Evolutionary conservation across 92 coral and sea anemone species (phyloP), one percentile per base, ranked within the genome.

Genomic region (Diadumene lineata): DNA sequence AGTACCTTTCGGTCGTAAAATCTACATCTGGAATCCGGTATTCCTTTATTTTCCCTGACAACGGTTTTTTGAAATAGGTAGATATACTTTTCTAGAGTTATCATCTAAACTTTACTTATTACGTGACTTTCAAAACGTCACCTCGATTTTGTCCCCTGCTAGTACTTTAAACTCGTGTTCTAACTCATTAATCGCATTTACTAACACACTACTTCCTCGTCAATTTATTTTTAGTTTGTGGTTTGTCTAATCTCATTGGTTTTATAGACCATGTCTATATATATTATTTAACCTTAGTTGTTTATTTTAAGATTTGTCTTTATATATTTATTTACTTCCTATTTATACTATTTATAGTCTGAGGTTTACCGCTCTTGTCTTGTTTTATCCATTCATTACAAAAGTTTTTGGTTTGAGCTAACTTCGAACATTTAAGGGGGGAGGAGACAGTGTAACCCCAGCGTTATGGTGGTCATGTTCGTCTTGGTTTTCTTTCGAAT

Each of bases 311-410:
- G 68, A 62, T 28, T 30, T 17, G 43, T 6, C 31, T 4, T 3
- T 11, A 3, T 62, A 6, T 62, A 62, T 62, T 62, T 62, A 22
- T 62, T 62, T 43, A 58, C 30, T 22, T 58, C 68, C 43, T 4
- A 21, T 6, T 21, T 4, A 0, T 1, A 4, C 68, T 62, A 62
- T 62, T 31, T 62, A 58, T 62, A 30, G 43, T 2, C 31, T 62
- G 68, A 22, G 68, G 68, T 29, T 62, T 28, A 22, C 68, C 43
- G 22, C 43, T 4, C 68, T 62, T 62, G 68, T 21, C 43, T 28
- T 1, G 21, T 27, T 2, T 28, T 30, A 62, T 62, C 68, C 68
- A n/a, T n/a, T 62, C 48, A 38, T 13, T 38, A 38, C 48, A 38
- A 6, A 13, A 4, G 13, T 38, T 38, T 38, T 38, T 38, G 48